Evolutionary conservation across 2,797 vertebrate species (phyloP).

Genomic region (Cygnus olor): DNA sequence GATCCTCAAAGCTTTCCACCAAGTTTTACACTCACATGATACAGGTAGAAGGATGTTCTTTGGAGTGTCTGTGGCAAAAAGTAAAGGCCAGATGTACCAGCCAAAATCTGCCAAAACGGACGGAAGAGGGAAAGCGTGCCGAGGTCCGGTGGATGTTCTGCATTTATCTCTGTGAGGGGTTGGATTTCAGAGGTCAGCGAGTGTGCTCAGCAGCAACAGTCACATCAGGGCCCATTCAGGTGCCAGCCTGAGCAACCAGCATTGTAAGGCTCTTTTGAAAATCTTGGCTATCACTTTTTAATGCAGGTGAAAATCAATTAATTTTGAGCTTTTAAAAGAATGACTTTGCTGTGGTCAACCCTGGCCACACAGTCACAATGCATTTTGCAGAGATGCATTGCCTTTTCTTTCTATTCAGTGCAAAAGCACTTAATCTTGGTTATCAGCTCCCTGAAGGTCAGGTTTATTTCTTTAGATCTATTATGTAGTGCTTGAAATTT

Average conservation of each 20-base stretch:
- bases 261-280: constrained; percentile 20
- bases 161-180: accelerated
- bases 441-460: constrained; percentile 54
- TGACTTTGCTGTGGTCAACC: background rate
- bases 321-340: constrained; percentile 31
- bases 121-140: background rate
- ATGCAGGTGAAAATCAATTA: constrained; percentile 36
- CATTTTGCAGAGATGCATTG: background rate
- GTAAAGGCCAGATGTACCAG: background rate
- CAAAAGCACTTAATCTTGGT: constrained; percentile 55
- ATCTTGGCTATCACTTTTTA: background rate
- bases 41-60: background rate
- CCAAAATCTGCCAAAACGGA: background rate
- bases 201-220: background rate
- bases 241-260: background rate
- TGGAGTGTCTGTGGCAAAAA: background rate
- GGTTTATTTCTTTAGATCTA: constrained; percentile 60
- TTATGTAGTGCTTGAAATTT: constrained; percentile 52
- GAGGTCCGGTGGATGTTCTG: background rate
- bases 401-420: constrained; percentile 34
- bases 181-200: background rate
- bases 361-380: constrained; percentile 5
- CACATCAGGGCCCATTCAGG: background rate
- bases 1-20: background rate
- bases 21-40: background rate